Base-by-base conservation (phyloP, 2,888 invertebrate species). In the Ennomos erosarius region DNA sequence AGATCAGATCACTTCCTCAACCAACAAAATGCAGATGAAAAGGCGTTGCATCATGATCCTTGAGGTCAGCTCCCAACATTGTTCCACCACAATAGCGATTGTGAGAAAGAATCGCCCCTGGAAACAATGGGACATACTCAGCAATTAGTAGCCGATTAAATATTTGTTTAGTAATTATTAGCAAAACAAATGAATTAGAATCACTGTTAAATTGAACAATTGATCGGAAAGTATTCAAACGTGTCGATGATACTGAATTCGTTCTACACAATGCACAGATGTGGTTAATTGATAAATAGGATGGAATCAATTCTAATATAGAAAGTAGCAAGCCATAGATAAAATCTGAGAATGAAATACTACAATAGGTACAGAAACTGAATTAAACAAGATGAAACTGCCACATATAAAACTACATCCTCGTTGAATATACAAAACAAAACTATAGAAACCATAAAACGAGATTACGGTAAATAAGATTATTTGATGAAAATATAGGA, bases 41-140 rank as follows among this genome's bases (percentile, higher is more conserved):
- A 81, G 72, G 75, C 74, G 73, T 86, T 85, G 82, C 85, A 80
- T 82, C 83, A 84, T 71, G 80, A 79, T 78, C 82, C 78, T 76
- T 82, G 84, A 86, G 90, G 91, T 88, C 90, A 85, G 75, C 84
- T 91, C 91, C 85, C 91, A 92, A 91, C 88, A 90, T 90, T 90
- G 90, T 90, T 75, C 81, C 65, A 76, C 79, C 71, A 92, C 91
- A 92, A 92, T 90, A 79, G 88, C 87, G 84, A 90, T 91, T 91
- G 91, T 90, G 87, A 82, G 87, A 90, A 87, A 82, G 87, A 87
- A 84, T 84, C 81, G 74, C 78, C 78, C 74, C 61, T 71, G 62
- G 75, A 62, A 80, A 91, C 90, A 91, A 91, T 91, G 79, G 86
- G 70, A 78, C 70, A 76, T 69, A 80, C 78, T 83, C 81, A 78